phyloP scores from a whole-genome alignment of 2,888 invertebrate species.

The Dasypogon diadema region DNA sequence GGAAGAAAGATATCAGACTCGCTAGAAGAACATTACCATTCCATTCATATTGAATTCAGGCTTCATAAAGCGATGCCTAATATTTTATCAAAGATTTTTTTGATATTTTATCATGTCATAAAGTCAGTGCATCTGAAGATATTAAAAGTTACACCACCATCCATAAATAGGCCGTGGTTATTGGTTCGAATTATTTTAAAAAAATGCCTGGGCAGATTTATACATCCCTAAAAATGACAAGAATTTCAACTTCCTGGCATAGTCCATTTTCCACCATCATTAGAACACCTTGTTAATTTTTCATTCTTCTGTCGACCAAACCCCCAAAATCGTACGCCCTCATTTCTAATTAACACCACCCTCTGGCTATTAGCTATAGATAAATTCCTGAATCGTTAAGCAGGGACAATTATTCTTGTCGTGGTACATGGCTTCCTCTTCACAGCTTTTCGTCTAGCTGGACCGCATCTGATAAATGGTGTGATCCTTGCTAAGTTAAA shows the following conservation, averaged over 20 bases:
- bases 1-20: too few species aligned
- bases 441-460: conserved; percentile 36
- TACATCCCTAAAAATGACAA: too few species aligned
- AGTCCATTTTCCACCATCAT: conserved; percentile 9
- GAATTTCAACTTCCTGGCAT: background rate
- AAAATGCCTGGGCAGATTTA: too few species aligned
- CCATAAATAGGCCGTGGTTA: too few species aligned
- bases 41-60: too few species aligned
- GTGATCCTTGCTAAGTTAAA: conserved; percentile 55
- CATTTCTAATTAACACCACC: conserved; percentile 54
- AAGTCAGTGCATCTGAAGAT: too few species aligned
- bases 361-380: conserved; percentile 54
- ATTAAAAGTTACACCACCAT: too few species aligned
- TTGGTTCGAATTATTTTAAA: too few species aligned
- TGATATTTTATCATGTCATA: too few species aligned
- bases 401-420: conserved; percentile 55
- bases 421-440: conserved; percentile 26
- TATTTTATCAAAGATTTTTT: too few species aligned
- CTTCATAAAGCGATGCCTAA: too few species aligned
- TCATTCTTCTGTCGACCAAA: conserved; percentile 48
- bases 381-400: conserved; percentile 54
- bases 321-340: conserved; percentile 34
- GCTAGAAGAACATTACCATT: too few species aligned
- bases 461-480: conserved; percentile 57
- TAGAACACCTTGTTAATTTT: conserved; percentile 16